Evolutionary conservation across 2,888 invertebrate species (phyloP).

Genomic region (Erannis defoliaria): DNA sequence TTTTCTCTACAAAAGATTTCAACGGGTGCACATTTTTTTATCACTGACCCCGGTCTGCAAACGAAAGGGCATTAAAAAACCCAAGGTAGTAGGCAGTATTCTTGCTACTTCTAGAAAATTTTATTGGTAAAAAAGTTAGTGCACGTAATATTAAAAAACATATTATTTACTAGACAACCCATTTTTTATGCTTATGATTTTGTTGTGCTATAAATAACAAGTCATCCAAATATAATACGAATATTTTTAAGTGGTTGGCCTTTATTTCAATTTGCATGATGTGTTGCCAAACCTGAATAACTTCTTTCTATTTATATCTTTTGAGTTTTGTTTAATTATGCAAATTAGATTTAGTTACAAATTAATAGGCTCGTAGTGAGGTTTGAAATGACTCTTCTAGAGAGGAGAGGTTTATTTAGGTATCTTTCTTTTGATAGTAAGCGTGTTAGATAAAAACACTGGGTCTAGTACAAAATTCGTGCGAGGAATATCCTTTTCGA

Average conservation of each 20-base stretch:
- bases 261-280: constrained; percentile 20
- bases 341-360: neutral
- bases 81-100: no score
- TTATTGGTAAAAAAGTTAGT: no score
- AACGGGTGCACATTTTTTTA: neutral
- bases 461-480: no score
- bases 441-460: no score
- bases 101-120: no score
- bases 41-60: neutral
- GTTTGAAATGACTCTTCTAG: neutral
- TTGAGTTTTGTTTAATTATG: constrained; percentile 19
- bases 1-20: constrained; percentile 1
- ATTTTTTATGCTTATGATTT: neutral
- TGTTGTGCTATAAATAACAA: constrained; percentile 9
- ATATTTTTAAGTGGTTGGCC: constrained; percentile 18
- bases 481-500: no score
- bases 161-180: neutral
- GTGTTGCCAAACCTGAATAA: constrained; percentile 22
- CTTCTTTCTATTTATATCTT: constrained; percentile 30
- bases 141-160: no score
- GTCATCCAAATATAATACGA: neutral
- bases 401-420: no score
- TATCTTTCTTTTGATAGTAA: no score
- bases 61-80: neutral
- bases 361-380: neutral